These are phyloP conservation scores for Heliconius hermathena DNA, from an alignment of 1,140 invertebrate species.

Conservation along the genomic window DNA sequence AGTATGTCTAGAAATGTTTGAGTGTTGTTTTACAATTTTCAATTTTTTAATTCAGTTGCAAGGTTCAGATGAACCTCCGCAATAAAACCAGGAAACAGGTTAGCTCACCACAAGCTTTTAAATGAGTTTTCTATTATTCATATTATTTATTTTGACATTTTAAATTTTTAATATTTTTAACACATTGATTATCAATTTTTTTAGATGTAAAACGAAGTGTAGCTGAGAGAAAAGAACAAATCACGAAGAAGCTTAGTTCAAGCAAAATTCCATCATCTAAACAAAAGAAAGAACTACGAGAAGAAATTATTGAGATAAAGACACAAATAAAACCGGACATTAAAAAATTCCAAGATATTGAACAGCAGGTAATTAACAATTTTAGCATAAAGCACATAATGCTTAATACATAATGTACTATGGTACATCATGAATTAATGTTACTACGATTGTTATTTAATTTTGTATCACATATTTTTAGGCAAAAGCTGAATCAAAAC, in stretches of 20 bases:
- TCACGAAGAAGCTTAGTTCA: conserved; percentile 86
- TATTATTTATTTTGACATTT: too few species aligned
- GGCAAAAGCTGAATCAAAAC: conserved; percentile 67
- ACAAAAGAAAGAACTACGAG: conserved; percentile 85
- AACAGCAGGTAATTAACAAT: conserved; percentile 61
- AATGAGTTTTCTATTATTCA: too few species aligned
- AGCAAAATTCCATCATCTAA: conserved; percentile 85
- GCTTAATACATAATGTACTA: too few species aligned
- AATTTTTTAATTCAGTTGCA: too few species aligned
- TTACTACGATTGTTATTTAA: neutral
- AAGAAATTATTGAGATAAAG: conserved; percentile 87
- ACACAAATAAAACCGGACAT: conserved; percentile 83
- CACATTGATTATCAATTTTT: conserved; percentile 15
- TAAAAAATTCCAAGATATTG: conserved; percentile 79
- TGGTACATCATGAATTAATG: too few species aligned
- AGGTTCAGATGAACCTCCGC: too few species aligned
- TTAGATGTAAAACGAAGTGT: conserved; percentile 84
- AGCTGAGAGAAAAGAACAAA: conserved; percentile 86
- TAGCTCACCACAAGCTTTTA: too few species aligned
- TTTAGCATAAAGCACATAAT: too few species aligned
- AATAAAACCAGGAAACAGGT: too few species aligned
- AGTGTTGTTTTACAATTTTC: too few species aligned
- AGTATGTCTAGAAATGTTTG: too few species aligned
- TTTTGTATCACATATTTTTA: conserved; percentile 33
- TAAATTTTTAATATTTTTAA: too few species aligned